Base-by-base conservation (phyloP, 2,113 vertebrate species). In the Apeltes quadracus region DNA sequence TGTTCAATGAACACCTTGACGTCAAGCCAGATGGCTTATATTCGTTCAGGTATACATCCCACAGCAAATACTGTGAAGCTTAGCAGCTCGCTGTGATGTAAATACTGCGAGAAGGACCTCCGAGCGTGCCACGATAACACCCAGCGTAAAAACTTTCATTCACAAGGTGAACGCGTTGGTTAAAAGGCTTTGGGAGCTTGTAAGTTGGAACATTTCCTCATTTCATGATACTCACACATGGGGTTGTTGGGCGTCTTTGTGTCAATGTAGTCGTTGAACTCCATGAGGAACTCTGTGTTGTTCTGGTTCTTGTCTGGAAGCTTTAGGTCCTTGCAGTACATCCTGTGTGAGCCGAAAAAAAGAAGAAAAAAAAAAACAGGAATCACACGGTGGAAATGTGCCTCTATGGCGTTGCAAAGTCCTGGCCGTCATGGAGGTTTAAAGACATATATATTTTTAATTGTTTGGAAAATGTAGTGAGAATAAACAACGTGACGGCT, bases 181-280 rank as follows among this genome's bases (percentile, higher is more conserved):
- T 55, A 36, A 54, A 57, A 39, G 20, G 50, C 7, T 29, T 25
- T 48, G 14, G n/a, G 44, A 57, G 20, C 1, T 29, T 41, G 27
- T n/a, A 41, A 29, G 29, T n/a, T n/a, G n/a, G 7, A 67, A 46
- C 13, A 27, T 46, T 38, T 59, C 4, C 36, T 15, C 1, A 9
- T 46, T 15, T 64, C 59, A 10, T 36, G 5, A 72, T 90, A 97
- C 97, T 96, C 90, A 99, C 97, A 99, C 41, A 87, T 93, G 1
- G 94, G 90, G 67, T 94, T 90, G 88, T 92, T 96, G 79, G 96
- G 96, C 50, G 95, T 95, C 91, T 96, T 90, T 70, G 86, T 93
- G 88, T 99, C 96, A 78, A 99, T 96, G 92, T 97, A 95, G 50
- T 95, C 88, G 88, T 93, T 95, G 90, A 99, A 98, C 80, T 96